Conservation (phyloP, 1,140 invertebrate genomes). For the Solen grandis region DNA sequence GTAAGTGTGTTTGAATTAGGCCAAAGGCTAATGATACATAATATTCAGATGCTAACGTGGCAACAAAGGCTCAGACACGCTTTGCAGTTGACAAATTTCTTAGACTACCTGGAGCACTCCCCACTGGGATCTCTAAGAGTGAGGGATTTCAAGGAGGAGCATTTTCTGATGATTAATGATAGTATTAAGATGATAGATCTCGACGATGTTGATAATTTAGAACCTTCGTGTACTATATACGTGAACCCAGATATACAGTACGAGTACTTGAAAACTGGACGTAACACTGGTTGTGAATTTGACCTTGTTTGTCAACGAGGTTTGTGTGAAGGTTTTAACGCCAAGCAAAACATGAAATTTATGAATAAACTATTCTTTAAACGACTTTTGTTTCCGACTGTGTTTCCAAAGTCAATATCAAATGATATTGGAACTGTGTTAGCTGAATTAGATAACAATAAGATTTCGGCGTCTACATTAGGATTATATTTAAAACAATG, state of each 20-base stretch:
- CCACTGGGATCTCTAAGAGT: slow-evolving; percentile 76
- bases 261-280: slow-evolving; percentile 1
- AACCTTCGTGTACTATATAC: slow-evolving; percentile 70
- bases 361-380: slow-evolving; percentile 76
- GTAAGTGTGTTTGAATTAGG: slow-evolving; percentile 75
- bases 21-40: slow-evolving; percentile 67
- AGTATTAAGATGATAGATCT: slow-evolving; percentile 77
- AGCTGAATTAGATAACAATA: slow-evolving; percentile 20
- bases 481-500: background rate
- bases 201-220: slow-evolving; percentile 78
- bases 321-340: slow-evolving; percentile 76
- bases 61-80: slow-evolving; percentile 63
- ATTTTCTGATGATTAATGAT: slow-evolving; percentile 74
- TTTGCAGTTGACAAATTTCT: slow-evolving; percentile 69
- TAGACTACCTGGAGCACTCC: slow-evolving; percentile 75
- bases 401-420: slow-evolving; percentile 61
- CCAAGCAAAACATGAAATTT: slow-evolving; percentile 76
- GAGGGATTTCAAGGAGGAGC: slow-evolving; percentile 77
- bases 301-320: slow-evolving; percentile 69
- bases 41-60: slow-evolving; percentile 69
- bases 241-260: slow-evolving; percentile 49
- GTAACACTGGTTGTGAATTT: slow-evolving; percentile 67
- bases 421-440: slow-evolving; percentile 20
- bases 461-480: slow-evolving; percentile 1
- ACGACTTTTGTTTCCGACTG: slow-evolving; percentile 67